Conservation (phyloP, 2,113 vertebrate species). For the Mionectes macconnelli region DNA sequence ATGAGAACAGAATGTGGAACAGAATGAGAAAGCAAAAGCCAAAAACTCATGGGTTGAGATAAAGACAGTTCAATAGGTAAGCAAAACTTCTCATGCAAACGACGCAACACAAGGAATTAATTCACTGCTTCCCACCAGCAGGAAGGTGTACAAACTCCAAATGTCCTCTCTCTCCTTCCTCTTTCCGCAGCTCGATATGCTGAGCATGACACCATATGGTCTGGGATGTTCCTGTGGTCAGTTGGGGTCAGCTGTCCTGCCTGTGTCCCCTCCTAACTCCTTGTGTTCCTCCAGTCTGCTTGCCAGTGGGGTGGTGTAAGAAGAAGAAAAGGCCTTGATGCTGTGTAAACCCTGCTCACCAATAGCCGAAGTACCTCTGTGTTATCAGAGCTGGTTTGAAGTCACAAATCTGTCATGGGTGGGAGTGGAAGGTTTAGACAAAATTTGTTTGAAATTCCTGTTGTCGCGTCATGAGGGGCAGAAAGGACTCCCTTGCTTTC, state of each 20-base stretch:
- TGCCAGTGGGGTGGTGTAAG: background rate
- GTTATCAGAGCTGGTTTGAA: background rate
- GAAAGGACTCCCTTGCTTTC: too few relatives aligned
- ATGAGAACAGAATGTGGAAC: background rate
- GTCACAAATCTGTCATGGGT: background rate
- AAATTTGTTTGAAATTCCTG: too few relatives aligned
- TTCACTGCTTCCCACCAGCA: background rate
- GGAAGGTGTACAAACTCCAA: background rate
- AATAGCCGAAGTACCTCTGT: background rate
- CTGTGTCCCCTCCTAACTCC: background rate
- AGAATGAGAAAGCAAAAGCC: background rate
- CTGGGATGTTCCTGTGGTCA: accelerated
- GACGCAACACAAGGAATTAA: background rate
- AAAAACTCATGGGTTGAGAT: background rate
- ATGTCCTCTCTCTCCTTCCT: background rate
- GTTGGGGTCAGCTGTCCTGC: background rate
- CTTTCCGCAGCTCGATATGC: background rate
- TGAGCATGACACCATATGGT: background rate
- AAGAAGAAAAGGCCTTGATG: background rate
- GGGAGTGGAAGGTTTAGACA: too few relatives aligned
- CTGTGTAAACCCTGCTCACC: background rate
- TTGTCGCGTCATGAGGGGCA: too few relatives aligned
- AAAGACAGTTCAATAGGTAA: background rate
- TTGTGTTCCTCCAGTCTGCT: background rate
- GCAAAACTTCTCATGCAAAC: accelerated